These are phyloP conservation scores for Channa argus DNA, from an alignment of 2,113 vertebrate species.

Conservation along the genomic window DNA sequence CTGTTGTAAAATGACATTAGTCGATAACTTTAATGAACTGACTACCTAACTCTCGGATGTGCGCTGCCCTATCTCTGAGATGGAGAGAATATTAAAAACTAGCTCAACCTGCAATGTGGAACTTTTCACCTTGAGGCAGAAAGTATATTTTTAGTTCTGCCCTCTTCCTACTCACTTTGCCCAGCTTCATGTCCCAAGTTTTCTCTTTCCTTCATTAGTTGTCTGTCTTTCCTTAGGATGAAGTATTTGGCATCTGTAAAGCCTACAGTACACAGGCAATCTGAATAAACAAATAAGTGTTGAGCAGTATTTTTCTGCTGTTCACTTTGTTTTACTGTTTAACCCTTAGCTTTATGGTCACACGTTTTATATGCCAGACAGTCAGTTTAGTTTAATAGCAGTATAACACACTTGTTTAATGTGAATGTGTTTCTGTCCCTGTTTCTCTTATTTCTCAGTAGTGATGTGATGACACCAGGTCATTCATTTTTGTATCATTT, in stretches of 20 bases:
- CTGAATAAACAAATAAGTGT: conserved; percentile 23
- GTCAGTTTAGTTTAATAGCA: neutral
- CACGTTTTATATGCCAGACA: neutral
- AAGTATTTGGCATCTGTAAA: conserved; percentile 14
- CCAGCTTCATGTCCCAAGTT: conserved; percentile 21
- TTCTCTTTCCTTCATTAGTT: conserved; percentile 40
- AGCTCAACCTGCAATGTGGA: neutral
- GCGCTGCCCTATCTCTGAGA: neutral
- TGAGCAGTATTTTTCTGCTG: neutral
- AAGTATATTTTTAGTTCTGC: conserved; percentile 24
- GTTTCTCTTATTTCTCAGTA: too few relatives aligned
- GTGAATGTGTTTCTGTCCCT: neutral
- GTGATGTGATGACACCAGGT: neutral
- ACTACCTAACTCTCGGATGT: conserved; percentile 3
- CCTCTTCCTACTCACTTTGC: conserved; percentile 24
- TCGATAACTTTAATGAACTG: neutral
- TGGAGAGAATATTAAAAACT: neutral
- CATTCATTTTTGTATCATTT: neutral
- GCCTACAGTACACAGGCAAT: conserved; percentile 5
- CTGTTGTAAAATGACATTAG: conserved; percentile 1
- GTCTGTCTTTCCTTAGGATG: conserved; percentile 32
- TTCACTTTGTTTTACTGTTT: neutral
- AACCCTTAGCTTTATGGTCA: neutral
- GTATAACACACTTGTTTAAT: neutral
- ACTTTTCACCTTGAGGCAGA: conserved; percentile 22